Base-by-base conservation (phyloP, 2,888 invertebrate species). In the Phoenoteleia sp. region DNA sequence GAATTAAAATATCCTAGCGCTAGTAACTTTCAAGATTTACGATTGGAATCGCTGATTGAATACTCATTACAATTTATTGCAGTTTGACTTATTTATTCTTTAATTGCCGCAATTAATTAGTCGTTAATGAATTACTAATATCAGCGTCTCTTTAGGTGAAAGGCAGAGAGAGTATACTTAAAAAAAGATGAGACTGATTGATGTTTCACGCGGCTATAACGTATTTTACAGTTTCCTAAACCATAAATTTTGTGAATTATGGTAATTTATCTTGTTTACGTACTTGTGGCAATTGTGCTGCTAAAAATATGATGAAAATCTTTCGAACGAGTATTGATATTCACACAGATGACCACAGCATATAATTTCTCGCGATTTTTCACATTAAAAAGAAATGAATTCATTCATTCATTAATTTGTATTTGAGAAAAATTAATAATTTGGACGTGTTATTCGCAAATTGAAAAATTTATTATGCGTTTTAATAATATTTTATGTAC, bases 61-160 rank as follows among this genome's bases (percentile, higher is more conserved):
- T 33, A 33, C 33, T 33, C 11, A 11, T 2, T 11, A 9, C 7
- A 11, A 33, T 33, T 9, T 33, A 9, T 33, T 33, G 11, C 33
- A 2, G 9, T 4, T 33, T 33, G 11, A 33, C 11, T 33, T 33
- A 33, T 11, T 33, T 33, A 33, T 33, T 33, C 33, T 33, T 33
- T 33, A 33, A 33, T 33, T 33, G 11, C 33, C 11, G 11, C 33
- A 11, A 33, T 33, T 33, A 33, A 33, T 58, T 58, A 58, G 3
- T n/a, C n/a, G 36, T n/a, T 58, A 36, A 58, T 58, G 58, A 58
- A 21, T 36, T 58, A 21, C 21, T 58, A 58, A 58, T 58, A 21
- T n/a, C 7, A 11, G 19, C 6, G 36, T 58, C 58, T 29, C n/a
- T 58, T 58, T 58, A 36, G 6, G 58, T 27, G 21, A 29, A 58